Percentiles rank a stretch among this genome's conserved stretches.
Evolutionary conservation across 2,888 invertebrate species (phyloP).

Genomic region (Dascillus cervinus): DNA sequence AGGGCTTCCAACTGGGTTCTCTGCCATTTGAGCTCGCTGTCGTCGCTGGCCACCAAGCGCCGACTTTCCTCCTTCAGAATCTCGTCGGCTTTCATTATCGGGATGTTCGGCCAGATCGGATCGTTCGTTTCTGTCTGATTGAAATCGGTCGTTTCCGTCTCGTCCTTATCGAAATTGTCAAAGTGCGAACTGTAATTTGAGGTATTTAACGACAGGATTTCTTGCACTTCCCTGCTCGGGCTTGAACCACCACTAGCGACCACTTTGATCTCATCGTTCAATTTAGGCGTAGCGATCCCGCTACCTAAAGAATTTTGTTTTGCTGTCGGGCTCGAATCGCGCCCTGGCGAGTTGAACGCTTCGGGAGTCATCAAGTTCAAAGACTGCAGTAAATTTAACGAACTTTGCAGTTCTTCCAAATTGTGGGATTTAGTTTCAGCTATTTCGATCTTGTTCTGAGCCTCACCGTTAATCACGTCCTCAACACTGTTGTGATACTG

Average conservation of each 20-base stretch:
- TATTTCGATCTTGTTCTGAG: slow-evolving; percentile 20
- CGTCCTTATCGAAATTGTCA: slow-evolving; percentile 30
- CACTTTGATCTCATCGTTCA: slow-evolving; percentile 26
- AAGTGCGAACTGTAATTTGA: slow-evolving; percentile 34
- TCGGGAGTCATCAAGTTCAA: slow-evolving; percentile 82
- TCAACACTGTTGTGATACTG: slow-evolving; percentile 18
- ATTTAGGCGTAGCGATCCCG: slow-evolving; percentile 19
- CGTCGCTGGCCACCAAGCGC: slow-evolving; percentile 10
- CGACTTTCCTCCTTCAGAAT: slow-evolving; percentile 26
- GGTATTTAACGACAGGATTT: slow-evolving; percentile 69
- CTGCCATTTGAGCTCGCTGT: slow-evolving; percentile 14
- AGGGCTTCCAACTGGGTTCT: slow-evolving; percentile 30
- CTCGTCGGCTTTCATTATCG: slow-evolving; percentile 37
- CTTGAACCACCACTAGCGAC: slow-evolving; percentile 78
- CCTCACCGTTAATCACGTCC: slow-evolving; percentile 16
- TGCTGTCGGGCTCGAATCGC: slow-evolving; percentile 19
- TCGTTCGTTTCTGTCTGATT: slow-evolving; percentile 19
- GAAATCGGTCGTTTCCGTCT: slow-evolving; percentile 22
- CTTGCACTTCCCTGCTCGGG: slow-evolving; percentile 83
- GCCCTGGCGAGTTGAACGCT: slow-evolving; percentile 62
- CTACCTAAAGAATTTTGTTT: slow-evolving; percentile 16
- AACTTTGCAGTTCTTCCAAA: slow-evolving; percentile 36
- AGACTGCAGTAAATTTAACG: slow-evolving; percentile 38
- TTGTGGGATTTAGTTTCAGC: slow-evolving; percentile 29
- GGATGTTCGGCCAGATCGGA: slow-evolving; percentile 43